Evolutionary conservation across 2,113 vertebrate species (phyloP).

Genomic region (Cynocephalus volans): DNA sequence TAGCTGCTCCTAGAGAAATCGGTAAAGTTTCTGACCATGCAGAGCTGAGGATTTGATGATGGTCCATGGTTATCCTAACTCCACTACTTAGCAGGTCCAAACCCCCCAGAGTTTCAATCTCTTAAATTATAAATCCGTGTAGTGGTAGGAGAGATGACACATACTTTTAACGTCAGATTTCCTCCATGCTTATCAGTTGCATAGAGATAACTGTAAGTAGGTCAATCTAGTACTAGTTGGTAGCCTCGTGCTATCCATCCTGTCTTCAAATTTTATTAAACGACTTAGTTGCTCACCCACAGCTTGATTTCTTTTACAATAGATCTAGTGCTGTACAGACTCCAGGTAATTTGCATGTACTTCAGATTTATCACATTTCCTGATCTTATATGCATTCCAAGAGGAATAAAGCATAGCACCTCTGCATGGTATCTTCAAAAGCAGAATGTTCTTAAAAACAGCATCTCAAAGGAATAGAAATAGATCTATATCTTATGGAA

Average conservation of each 20-base stretch:
- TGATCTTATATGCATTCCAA: background rate
- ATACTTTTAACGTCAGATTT: background rate
- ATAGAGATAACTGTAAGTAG: background rate
- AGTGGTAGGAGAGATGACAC: background rate
- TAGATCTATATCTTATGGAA: background rate
- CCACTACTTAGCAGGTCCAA: background rate
- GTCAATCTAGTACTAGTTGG: background rate
- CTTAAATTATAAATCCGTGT: background rate
- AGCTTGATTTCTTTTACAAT: background rate
- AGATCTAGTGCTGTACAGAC: background rate
- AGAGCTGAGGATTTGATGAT: background rate
- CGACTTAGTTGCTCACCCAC: background rate
- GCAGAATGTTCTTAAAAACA: conserved; percentile 10
- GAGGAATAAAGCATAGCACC: background rate
- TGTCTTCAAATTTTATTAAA: conserved; percentile 50
- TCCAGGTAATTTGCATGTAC: background rate
- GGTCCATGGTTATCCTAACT: background rate
- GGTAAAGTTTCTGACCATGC: background rate
- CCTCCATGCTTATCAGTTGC: background rate
- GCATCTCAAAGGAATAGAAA: background rate
- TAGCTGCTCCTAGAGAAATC: background rate
- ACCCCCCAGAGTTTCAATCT: background rate
- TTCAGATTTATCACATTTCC: conserved; percentile 53
- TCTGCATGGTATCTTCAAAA: background rate
- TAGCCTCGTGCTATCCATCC: background rate